Conservation (phyloP, 2,113 vertebrate species). For the Siniperca chuatsi region DNA sequence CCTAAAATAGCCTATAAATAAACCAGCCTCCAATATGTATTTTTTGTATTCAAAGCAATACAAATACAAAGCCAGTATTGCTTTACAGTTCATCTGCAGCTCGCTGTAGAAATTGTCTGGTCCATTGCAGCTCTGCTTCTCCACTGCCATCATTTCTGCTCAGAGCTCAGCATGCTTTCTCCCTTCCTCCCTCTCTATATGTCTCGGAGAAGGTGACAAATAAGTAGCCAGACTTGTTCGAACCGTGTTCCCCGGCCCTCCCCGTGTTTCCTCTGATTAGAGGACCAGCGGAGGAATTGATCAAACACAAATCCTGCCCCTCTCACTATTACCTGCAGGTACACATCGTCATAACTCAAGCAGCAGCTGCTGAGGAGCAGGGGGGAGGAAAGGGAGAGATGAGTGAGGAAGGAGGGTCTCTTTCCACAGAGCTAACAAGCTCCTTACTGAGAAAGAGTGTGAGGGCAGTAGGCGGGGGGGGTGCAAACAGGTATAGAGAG, state of each 20-base stretch:
- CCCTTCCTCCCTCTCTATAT: neutral
- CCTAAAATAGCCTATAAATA: constrained; percentile 1
- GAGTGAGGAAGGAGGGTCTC: constrained; percentile 8
- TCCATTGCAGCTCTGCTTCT: neutral
- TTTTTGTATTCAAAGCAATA: neutral
- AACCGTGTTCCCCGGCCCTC: constrained; percentile 5
- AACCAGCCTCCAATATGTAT: neutral
- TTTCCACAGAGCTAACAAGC: constrained; percentile 67
- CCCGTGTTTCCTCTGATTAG: constrained; percentile 42
- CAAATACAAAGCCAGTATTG: constrained; percentile 1
- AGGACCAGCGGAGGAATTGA: constrained; percentile 37
- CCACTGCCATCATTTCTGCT: neutral
- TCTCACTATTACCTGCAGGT: constrained; percentile 61
- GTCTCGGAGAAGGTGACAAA: constrained; percentile 37
- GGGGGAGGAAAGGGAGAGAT: neutral
- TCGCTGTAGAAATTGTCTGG: neutral
- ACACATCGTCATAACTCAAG: constrained; percentile 39
- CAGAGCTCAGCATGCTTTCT: neutral
- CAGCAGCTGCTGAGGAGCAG: constrained; percentile 14
- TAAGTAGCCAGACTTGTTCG: constrained; percentile 45
- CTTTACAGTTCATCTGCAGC: neutral
- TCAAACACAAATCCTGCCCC: constrained; percentile 46
- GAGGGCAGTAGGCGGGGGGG: constrained; percentile 5
- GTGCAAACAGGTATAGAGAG: constrained; percentile 23
- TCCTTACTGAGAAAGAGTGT: constrained; percentile 35